Evolutionary conservation across 2,888 invertebrate species (phyloP), one percentile per base, ranked within the genome.

Genomic region (Scrobipalpa costella): DNA sequence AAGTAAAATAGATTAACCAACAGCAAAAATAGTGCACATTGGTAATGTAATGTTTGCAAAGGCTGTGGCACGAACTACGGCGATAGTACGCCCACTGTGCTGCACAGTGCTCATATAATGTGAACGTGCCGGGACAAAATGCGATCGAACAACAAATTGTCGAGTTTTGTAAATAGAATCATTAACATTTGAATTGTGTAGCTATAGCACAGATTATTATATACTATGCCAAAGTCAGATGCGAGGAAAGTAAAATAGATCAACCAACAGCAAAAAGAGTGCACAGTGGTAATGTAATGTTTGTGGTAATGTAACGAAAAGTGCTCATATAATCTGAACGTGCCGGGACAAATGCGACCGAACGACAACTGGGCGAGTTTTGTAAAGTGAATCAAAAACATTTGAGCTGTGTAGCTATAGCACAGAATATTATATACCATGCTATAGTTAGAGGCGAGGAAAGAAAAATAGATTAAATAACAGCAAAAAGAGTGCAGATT

Each of bases 111-210:
- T 57, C 57, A 36, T 57, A 38, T 38, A 15, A 9, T n/a, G 27
- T 21, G 61, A 61, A 64, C 64, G 64, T 64, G 64, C 38, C 61
- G 11, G 38, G 13, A 21, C 38, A 27, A 40, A 58, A 58, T 58
- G 38, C 38, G 19, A 27, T 1, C 58, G 13, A 34, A 34, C 2
- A 2, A 57, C 9, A 57, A 15, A 15, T 34, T 15, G 57, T 5
- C 8, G 15, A 34, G 34, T 57, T 57, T 57, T 27, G 21, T 52
- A 27, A 52, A 52, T 1, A 2, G 47, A 47, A 50, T 50, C 1
- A 50, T 19, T 8, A 47, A 47, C 27, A 27, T 27, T 27, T 27
- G 27, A 27, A 27, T 27, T 27, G 2, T 27, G 2, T 5, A 27
- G 27, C 27, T n/a, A n/a, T n/a, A n/a, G n/a, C n/a, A n/a, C n/a